Base-by-base conservation (phyloP, 2,113 vertebrate genomes). In the Triplophysa siluroides region DNA sequence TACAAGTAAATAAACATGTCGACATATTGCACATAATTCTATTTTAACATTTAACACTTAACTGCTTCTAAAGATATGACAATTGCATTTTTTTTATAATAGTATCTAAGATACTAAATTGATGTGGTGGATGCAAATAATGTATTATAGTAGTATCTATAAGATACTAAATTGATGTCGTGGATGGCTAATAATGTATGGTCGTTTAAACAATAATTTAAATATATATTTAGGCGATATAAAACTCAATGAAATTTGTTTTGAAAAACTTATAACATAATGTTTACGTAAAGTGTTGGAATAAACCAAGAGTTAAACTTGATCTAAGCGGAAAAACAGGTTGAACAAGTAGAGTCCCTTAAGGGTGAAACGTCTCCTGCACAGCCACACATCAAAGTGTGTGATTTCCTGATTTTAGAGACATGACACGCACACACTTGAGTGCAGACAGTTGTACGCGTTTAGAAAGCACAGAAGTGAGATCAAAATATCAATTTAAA, bases 361-460 rank as follows among this genome's bases (percentile, higher is more conserved):
- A 87, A 83, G 93, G 89, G 92, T 87, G 23, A 64, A 86, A 90
- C 88, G 81, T 88, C 83, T 82, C 68, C 78, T 78, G 83, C 84
- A 84, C 76, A 79, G 83, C 89, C 88, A 91, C 90, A 94, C 94
- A 94, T 95, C 92, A 94, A 92, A 95, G 90, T 85, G 89, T 87
- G 88, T 85, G 91, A 93, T 92, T 92, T 90, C 92, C 94, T 93
- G 92, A 94, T 86, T 92, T 90, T 87, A 69, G 84, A 90, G 87
- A 93, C 94, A 91, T 85, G 88, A 90, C 87, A 81, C 56, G 43
- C 54, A 83, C 91, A 79, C 61, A 41, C 58, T 81, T 66, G 88
- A 67, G 67, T 63, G 68, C 71, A 73, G 9, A 50, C 83, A 78
- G 88, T 78, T 85, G 58, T 47, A 56, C 50, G 76, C 6, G 8